A percentile compares a stretch with the other conserved stretches of the same genome.
These are phyloP conservation scores for Yponomeuta sedellus DNA, from an alignment of 2,888 invertebrate species.

Conservation along the genomic window DNA sequence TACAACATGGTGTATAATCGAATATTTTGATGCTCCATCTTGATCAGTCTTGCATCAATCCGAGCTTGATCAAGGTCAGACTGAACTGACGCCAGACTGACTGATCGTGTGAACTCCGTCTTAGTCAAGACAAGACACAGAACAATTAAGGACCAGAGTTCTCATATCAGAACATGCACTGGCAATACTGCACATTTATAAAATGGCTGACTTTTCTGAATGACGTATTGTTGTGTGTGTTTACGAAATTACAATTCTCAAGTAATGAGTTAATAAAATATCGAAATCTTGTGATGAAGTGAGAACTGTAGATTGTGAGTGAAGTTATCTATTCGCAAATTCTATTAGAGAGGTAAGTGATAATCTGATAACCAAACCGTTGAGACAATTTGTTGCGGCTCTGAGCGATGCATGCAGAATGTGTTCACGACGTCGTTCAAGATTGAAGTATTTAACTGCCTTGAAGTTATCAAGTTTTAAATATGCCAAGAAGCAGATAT, in stretches of 20 bases:
- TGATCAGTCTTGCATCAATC: no score
- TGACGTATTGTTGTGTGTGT: slow-evolving; percentile 73
- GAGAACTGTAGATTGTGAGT: slow-evolving; percentile 37
- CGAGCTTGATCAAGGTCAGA: no score
- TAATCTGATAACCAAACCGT: slow-evolving; percentile 5
- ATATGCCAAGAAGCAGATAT: neutral
- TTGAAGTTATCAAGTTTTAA: neutral
- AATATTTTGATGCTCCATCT: no score
- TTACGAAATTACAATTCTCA: slow-evolving; percentile 51
- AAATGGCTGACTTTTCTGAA: slow-evolving; percentile 64
- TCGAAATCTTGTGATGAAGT: slow-evolving; percentile 38
- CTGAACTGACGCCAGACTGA: no score
- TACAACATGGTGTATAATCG: no score
- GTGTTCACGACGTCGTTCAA: slow-evolving; percentile 30
- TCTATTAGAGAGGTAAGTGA: slow-evolving; percentile 16
- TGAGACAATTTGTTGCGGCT: slow-evolving; percentile 38
- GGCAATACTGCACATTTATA: slow-evolving; percentile 34
- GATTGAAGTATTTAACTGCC: neutral
- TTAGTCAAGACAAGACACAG: no score
- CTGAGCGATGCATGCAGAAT: slow-evolving; percentile 51
- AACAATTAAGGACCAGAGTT: no score
- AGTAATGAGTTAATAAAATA: neutral
- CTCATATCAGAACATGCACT: no score
- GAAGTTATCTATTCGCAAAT: slow-evolving; percentile 33
- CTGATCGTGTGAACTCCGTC: no score